Base-by-base conservation (phyloP, 2,113 vertebrate species). In the Colossoma macropomum region DNA sequence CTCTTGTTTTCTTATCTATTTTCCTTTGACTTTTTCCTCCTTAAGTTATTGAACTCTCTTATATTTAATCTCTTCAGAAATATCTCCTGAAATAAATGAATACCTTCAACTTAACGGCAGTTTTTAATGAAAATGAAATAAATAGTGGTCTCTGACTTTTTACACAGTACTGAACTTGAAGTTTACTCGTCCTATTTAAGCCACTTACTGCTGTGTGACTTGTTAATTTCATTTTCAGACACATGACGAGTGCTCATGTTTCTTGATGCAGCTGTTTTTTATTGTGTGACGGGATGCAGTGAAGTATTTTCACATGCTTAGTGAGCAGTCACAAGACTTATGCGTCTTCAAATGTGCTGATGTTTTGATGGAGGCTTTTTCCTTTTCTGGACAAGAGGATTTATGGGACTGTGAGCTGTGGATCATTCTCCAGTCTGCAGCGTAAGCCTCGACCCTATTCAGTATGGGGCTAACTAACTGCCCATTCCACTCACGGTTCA, bases 381-480 rank as follows among this genome's bases (percentile, higher is more conserved):
- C 16, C 59, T 71, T 82, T 68, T 56, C 65, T 19, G 4, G 41
- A 70, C 30, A 69, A 34, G 68, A 70, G 34, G 17, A 70, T 70
- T 69, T 69, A 19, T 25, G 21, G 54, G 54, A 23, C 23, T 48
- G 27, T 76, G 23, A 13, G 48, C 63, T 34, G 73, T 68, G 28
- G 48, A 52, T 77, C 63, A 27, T 50, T 81, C 12, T 34, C 48
- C 81, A 77, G 65, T 48, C 76, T 77, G 13, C 19, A 11, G 45
- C 27, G 60, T 71, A 71, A 50, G 34, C 38, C 52, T 41, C 27
- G 74, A 71, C 28, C 13, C 45, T 23, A 50, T 68, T 70, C 52
- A 71, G 52, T 50, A 38, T 66, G 71, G 52, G 74, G 59, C 74
- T 32, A 81, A 75, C 70, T 65, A 66, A 32, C 45, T 74, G 71